Conservation (phyloP, 2,113 vertebrate genomes). For the Xyrauchen texanus region DNA sequence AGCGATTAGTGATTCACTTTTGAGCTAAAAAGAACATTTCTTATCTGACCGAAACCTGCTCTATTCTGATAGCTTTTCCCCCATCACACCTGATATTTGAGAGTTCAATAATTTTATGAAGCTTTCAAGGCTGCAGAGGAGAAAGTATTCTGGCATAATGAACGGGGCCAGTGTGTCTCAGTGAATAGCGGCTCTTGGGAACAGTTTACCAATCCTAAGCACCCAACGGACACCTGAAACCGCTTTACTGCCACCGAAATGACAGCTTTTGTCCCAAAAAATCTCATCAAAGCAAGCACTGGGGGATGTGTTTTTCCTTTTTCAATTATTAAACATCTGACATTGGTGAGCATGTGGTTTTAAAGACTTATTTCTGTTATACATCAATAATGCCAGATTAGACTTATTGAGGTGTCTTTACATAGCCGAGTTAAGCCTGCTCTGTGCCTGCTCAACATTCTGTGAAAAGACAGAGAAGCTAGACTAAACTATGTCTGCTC, state of each 20-base stretch:
- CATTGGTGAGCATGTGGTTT: not conserved
- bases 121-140: constrained; percentile 36
- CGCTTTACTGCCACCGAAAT: constrained; percentile 51
- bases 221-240: constrained; percentile 63
- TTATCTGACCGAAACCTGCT: constrained; percentile 44
- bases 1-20: constrained; percentile 48
- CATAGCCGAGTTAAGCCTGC: too few species aligned
- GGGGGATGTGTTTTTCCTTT: constrained; percentile 27
- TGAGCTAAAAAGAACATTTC: constrained; percentile 18
- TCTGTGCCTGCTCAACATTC: too few species aligned
- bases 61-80: constrained; percentile 23
- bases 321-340: not conserved
- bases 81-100: constrained; percentile 49
- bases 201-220: constrained; percentile 33
- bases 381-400: not conserved
- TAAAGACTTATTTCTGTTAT: too few species aligned
- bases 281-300: constrained; percentile 54
- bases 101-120: constrained; percentile 51
- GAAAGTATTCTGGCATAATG: constrained; percentile 46
- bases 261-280: constrained; percentile 64
- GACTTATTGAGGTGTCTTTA: too few species aligned
- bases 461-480: too few species aligned
- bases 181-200: constrained; percentile 42
- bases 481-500: too few species aligned
- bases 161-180: constrained; percentile 46